Evolutionary conservation across 1,140 invertebrate species (phyloP), one percentile per base, ranked within the genome.

Genomic region (Drosophila pruinosa): DNA sequence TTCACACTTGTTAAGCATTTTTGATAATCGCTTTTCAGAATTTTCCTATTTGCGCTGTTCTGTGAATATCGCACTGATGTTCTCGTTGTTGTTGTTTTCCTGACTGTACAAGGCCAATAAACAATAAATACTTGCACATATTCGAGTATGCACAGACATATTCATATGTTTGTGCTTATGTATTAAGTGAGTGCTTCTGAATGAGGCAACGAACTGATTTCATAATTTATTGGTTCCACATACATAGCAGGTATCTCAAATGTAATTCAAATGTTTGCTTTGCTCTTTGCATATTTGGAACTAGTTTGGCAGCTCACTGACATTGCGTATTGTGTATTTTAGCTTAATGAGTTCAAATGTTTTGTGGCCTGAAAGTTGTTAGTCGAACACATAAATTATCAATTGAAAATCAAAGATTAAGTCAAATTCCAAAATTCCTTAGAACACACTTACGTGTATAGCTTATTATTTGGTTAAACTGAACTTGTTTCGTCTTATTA

Each of bases 1-100:
- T 63, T 70, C 67, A 63, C 67, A 70, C 67, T 70, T 70, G 59
- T 63, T 70, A 17, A 22, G 21, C 39, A 54, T 45, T 61, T 68
- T 67, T 39, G 54, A 34, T 43, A 68, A 61, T 68, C 56, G 38
- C 19, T 41, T 59, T 68, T 59, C 43, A 41, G 34, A 15, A 52
- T 47, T 62, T 68, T 53, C 22, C 56, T 31, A 61, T 62, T 63
- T 58, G 53, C 41, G 21, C 15, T 47, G 15, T 36, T 62, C 17
- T 68, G 47, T 61, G 57, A 62, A 61, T 8, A 43, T 31, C 19
- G 38, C 34, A 21, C n/a, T n/a, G n/a, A n/a, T n/a, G n/a, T n/a
- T n/a, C n/a, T 7, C 17, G 8, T 4, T 36, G 28, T 14, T 59
- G 10, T 45, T 19, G 36, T 34, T 58, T 5, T 36, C 36, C n/a